Evolutionary conservation across 1,140 invertebrate species (phyloP).

Genomic region (Xylocopa sonorina): DNA sequence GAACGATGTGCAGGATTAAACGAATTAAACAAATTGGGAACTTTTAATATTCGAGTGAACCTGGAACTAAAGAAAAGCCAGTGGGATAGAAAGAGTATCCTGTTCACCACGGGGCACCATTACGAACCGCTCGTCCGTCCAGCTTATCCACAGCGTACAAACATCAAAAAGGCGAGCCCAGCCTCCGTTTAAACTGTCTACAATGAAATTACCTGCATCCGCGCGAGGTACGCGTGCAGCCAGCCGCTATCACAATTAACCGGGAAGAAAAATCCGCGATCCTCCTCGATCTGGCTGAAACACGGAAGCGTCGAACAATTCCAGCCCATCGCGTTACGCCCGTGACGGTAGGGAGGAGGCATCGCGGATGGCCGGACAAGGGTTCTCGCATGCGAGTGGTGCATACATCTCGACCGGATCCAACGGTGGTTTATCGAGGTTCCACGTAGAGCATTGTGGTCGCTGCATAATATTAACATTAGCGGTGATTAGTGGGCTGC

Average conservation of each 20-base stretch:
- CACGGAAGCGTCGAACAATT: constrained; percentile 38
- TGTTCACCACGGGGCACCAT: too few species aligned
- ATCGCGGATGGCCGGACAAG: constrained; percentile 50
- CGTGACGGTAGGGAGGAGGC: constrained; percentile 13
- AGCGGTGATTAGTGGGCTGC: constrained; percentile 78
- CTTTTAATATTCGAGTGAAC: too few species aligned
- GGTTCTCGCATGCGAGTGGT: constrained; percentile 74
- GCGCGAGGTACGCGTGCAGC: neutral
- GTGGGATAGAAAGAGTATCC: too few species aligned
- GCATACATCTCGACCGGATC: constrained; percentile 72
- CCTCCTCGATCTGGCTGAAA: neutral
- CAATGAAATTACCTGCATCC: constrained; percentile 5
- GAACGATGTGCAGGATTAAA: too few species aligned
- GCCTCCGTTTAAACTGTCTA: neutral
- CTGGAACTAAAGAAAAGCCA: too few species aligned
- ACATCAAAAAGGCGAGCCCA: neutral
- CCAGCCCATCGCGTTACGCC: constrained; percentile 5
- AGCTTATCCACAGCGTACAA: neutral
- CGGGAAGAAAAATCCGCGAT: neutral
- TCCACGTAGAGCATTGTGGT: constrained; percentile 77
- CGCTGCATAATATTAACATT: constrained; percentile 81
- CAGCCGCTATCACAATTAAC: neutral
- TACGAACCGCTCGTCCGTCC: neutral
- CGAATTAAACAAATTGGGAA: too few species aligned
- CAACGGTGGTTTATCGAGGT: constrained; percentile 73